These are phyloP conservation scores for Ceraclea dissimilis DNA, from an alignment of 2,888 invertebrate species.

Conservation along the genomic window DNA sequence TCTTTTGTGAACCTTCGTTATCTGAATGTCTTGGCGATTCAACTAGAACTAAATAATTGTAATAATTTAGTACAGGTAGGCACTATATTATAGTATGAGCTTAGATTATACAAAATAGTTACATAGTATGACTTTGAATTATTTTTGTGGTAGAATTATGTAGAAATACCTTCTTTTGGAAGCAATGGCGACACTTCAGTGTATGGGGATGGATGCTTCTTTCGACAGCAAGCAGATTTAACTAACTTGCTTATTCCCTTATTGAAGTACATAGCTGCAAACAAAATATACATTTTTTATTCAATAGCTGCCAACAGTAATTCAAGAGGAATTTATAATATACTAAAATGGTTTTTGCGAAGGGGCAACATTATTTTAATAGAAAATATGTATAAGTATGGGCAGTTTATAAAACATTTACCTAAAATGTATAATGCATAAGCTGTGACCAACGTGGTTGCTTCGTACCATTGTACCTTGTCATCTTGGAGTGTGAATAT, in stretches of 20 bases:
- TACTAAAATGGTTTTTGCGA: not conserved
- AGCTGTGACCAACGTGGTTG: slow-evolving; percentile 58
- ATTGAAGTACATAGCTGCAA: slow-evolving; percentile 62
- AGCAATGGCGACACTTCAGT: slow-evolving; percentile 47
- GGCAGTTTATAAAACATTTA: slow-evolving; percentile 43
- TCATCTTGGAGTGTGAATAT: slow-evolving; percentile 64
- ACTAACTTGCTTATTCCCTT: slow-evolving; percentile 47
- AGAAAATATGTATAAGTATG: too few relatives aligned
- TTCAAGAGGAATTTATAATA: not conserved
- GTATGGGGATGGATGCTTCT: slow-evolving; percentile 46
- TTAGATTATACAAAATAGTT: too few relatives aligned
- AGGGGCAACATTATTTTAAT: not conserved
- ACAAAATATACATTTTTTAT: not conserved
- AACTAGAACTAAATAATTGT: not conserved
- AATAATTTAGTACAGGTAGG: not conserved
- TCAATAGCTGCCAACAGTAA: not conserved
- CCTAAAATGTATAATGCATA: slow-evolving; percentile 65
- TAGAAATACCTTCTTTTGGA: slow-evolving; percentile 5
- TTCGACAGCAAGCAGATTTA: slow-evolving; percentile 42
- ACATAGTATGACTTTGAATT: not conserved
- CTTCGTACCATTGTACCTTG: slow-evolving; percentile 69
- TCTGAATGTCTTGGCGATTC: not conserved
- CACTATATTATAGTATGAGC: too few relatives aligned
- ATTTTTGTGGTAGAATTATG: not conserved
- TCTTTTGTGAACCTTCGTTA: not conserved